Conservation (phyloP, 2,888 invertebrate genomes). For the Lithosia quadra region DNA sequence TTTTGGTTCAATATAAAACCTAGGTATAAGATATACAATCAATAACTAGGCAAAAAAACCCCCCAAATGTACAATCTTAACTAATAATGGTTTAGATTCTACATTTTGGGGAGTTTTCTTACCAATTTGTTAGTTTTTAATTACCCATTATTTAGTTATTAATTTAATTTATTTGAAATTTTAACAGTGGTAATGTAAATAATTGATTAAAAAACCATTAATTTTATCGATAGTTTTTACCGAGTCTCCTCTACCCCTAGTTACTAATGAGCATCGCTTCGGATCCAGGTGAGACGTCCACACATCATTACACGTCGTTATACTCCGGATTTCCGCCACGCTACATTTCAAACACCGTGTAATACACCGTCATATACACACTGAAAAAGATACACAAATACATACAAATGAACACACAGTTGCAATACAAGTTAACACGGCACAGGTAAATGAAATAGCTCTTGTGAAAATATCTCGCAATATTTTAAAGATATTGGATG, state of each 20-base stretch:
- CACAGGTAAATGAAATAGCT: not conserved
- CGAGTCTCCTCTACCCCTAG: conserved; percentile 48
- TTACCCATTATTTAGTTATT: too few species aligned
- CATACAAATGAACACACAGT: not conserved
- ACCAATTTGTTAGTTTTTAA: too few species aligned
- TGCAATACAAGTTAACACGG: not conserved
- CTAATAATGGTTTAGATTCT: too few species aligned
- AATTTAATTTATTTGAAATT: too few species aligned
- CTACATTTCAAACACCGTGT: conserved; percentile 73
- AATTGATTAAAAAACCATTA: not conserved
- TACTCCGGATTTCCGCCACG: conserved; percentile 79
- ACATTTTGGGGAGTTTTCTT: too few species aligned
- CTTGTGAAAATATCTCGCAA: too few species aligned
- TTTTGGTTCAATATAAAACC: too few species aligned
- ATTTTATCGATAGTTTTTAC: not conserved
- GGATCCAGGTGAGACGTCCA: conserved; percentile 80
- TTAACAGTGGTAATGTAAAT: too few species aligned
- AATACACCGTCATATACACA: conserved; percentile 56
- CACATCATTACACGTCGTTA: conserved; percentile 79
- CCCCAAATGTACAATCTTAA: too few species aligned
- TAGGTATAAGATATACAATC: too few species aligned
- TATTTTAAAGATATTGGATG: too few species aligned
- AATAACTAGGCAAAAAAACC: too few species aligned
- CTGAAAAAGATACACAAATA: conserved; percentile 36
- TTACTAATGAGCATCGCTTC: conserved; percentile 67